Base-by-base conservation (phyloP, 92 coral and sea anemone genomes). In the Bergia puertoricense region DNA sequence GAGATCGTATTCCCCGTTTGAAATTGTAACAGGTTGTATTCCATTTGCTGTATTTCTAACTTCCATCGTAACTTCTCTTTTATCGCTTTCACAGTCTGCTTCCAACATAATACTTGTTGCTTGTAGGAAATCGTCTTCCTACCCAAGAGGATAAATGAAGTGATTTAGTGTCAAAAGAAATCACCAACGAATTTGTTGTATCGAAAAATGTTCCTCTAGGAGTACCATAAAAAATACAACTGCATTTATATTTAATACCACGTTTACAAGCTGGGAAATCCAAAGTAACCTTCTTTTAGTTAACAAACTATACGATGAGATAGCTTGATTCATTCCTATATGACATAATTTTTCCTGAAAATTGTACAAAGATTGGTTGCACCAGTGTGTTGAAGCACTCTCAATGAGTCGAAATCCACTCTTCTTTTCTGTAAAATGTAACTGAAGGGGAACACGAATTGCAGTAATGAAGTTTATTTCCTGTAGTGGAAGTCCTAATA, bases 71-170 rank as follows among this genome's bases (percentile, higher is more conserved):
- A 76, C n/a, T 76, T 76, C 80, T 15, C 8, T 43, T 6, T 15
- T 51, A 76, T 16, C 30, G 1, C 3, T 42, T 80, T 56, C 73
- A 3, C 43, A 38, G 51, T 57, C 85, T 36, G 30, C 20, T 23
- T 84, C 87, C 66, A 84, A 30, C 87, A 84, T 69, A 40, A 4
- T 48, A n/a, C 79, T 71, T 10, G 87, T 84, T 2, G 87, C 87
- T 71, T 48, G 30, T 15, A 84, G 79, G 68, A 84, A 46, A 16
- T 84, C 87, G 7, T 84, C 69, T 71, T 46, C 87, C 87, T 84
- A 5, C 18, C 44, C 22, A 8, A 74, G 6, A 40, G 9, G 6
- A 76, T 5, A 14, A 42, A 41, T 30, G 46, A 30, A 81, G 9
- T 79, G 66, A 23, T 51, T 45, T n/a, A 44, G 16, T 50, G 2